phyloP scores from a whole-genome alignment of 2,797 vertebrate species.

The Tauraco hartlaubi region DNA sequence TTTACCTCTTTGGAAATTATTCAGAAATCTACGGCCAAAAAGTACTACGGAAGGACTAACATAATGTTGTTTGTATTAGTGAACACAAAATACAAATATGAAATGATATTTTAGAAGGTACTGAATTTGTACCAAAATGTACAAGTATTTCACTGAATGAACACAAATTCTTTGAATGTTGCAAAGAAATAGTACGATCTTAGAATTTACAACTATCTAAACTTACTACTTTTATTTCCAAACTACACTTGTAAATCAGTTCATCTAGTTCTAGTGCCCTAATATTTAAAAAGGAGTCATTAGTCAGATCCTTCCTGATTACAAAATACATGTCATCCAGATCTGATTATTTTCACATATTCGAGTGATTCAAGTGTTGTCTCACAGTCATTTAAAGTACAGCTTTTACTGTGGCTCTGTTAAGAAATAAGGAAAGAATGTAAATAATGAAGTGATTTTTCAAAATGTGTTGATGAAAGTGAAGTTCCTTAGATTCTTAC shows the following conservation, averaged over 20 bases:
- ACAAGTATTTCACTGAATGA: background rate
- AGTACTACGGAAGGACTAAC: background rate
- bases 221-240: background rate
- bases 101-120: background rate
- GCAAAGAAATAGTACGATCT: background rate
- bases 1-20: background rate
- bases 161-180: background rate
- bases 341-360: background rate
- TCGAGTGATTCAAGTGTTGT: background rate
- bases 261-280: background rate
- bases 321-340: background rate
- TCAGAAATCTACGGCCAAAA: background rate
- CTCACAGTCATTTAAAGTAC: background rate
- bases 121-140: background rate
- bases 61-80: background rate
- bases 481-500: background rate
- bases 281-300: background rate
- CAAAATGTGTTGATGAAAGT: background rate
- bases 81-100: background rate
- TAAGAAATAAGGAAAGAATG: background rate
- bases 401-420: background rate
- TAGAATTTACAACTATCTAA: background rate
- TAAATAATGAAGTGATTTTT: background rate
- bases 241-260: background rate
- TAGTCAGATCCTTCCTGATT: background rate